A percentile compares a stretch with the other conserved stretches of the same genome.
phyloP scores from a whole-genome alignment of 2,797 vertebrate species.

The Cyclura pinguis region DNA sequence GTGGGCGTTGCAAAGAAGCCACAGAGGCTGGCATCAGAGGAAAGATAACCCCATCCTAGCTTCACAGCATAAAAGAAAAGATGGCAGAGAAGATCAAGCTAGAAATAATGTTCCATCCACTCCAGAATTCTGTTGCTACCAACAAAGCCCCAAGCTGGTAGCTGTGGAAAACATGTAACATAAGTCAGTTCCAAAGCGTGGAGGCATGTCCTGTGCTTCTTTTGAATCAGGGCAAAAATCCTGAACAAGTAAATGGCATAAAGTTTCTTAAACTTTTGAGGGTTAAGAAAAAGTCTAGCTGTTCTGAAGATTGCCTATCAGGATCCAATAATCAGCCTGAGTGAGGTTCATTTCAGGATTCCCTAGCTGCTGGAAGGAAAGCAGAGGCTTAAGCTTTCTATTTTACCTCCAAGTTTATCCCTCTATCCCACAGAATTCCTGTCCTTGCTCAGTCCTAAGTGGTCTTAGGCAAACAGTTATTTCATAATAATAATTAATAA shows the following conservation, averaged over 20 bases:
- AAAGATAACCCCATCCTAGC: slow-evolving; percentile 11
- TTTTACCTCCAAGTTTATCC: background rate
- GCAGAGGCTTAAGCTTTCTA: background rate
- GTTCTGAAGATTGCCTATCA: background rate
- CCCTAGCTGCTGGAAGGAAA: background rate
- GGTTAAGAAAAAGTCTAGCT: background rate
- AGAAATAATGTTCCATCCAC: background rate
- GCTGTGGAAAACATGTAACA: background rate
- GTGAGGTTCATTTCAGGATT: slow-evolving; percentile 3
- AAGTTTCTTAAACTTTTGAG: background rate
- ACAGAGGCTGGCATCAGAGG: slow-evolving; percentile 1
- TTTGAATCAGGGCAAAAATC: background rate
- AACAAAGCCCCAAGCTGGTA: background rate
- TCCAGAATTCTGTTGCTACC: background rate
- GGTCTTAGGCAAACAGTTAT: background rate
- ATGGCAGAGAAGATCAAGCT: background rate
- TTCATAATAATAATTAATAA: background rate
- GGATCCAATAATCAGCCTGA: slow-evolving; percentile 1
- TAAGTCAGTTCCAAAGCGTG: background rate
- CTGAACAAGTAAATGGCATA: background rate
- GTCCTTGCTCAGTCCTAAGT: background rate
- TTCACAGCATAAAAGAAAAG: background rate
- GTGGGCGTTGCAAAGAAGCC: slow-evolving; percentile 26
- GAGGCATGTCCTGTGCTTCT: too few species aligned
- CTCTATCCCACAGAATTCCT: background rate